Conservation (phyloP, 1,140 invertebrate species). For the Olivierus martensii region DNA sequence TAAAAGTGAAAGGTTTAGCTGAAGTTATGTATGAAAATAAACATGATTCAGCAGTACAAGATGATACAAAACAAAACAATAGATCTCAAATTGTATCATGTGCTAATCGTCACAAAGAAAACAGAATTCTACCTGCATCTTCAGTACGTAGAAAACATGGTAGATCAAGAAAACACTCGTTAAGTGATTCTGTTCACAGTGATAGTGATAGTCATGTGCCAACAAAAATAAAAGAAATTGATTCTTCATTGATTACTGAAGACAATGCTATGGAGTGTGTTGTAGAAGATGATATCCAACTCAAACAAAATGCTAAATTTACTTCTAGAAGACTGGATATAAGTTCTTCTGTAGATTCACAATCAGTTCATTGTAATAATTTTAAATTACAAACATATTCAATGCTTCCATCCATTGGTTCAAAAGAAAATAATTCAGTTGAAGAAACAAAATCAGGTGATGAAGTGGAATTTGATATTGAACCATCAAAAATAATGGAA, state of each 20-base stretch:
- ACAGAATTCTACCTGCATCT: neutral
- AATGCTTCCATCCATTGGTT: conserved; percentile 1
- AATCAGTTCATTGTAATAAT: conserved; percentile 2
- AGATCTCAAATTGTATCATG: neutral
- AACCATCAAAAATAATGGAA: conserved; percentile 15
- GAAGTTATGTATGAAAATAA: conserved; percentile 42
- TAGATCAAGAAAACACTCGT: conserved; percentile 1
- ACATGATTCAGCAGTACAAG: neutral
- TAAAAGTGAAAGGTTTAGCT: conserved; percentile 70
- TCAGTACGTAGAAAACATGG: conserved; percentile 1
- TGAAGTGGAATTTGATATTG: conserved; percentile 9
- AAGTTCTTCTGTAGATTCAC: conserved; percentile 9
- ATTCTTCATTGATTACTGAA: conserved; percentile 11
- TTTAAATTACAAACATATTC: conserved; percentile 8
- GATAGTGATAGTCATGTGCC: conserved; percentile 8
- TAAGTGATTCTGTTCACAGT: conserved; percentile 11
- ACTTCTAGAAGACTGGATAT: conserved; percentile 3
- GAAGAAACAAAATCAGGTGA: conserved; percentile 7
- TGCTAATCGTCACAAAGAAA: too few relatives aligned
- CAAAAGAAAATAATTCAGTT: conserved; percentile 4
- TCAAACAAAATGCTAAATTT: neutral
- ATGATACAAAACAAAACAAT: neutral
- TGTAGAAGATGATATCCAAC: neutral
- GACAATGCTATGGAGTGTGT: conserved; percentile 1
- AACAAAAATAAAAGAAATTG: conserved; percentile 9